Evolutionary conservation across 2,888 invertebrate genomes (phyloP).

Genomic region (Onchidella celtica): DNA sequence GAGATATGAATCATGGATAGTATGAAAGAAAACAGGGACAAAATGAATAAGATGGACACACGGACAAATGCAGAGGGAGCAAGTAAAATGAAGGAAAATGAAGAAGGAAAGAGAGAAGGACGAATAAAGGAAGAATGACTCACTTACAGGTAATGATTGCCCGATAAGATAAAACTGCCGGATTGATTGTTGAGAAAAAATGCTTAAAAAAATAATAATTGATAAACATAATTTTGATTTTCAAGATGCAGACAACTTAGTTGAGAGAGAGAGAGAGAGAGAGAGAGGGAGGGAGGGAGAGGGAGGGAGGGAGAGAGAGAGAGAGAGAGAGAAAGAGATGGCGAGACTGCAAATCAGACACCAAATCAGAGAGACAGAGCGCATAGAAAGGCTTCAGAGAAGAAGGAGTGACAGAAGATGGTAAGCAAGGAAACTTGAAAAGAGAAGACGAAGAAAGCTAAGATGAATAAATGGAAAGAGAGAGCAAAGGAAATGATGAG

Average conservation of each 20-base stretch:
- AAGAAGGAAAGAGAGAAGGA: neutral
- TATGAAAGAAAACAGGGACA: neutral
- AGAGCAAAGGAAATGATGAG: too few species aligned
- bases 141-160: too few species aligned
- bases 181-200: too few species aligned
- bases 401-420: neutral
- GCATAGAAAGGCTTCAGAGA: neutral
- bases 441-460: too few species aligned
- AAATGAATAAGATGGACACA: neutral
- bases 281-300: neutral
- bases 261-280: neutral
- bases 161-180: too few species aligned
- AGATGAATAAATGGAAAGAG: too few species aligned
- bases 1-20: neutral
- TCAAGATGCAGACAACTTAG: neutral
- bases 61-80: neutral
- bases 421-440: neutral
- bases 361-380: too few species aligned
- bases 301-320: neutral
- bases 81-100: neutral
- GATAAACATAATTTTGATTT: too few species aligned
- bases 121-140: neutral
- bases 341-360: neutral
- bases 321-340: neutral
- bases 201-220: too few species aligned